Conservation (phyloP, 2,113 vertebrate species). For the Leptocoma aspasia region DNA sequence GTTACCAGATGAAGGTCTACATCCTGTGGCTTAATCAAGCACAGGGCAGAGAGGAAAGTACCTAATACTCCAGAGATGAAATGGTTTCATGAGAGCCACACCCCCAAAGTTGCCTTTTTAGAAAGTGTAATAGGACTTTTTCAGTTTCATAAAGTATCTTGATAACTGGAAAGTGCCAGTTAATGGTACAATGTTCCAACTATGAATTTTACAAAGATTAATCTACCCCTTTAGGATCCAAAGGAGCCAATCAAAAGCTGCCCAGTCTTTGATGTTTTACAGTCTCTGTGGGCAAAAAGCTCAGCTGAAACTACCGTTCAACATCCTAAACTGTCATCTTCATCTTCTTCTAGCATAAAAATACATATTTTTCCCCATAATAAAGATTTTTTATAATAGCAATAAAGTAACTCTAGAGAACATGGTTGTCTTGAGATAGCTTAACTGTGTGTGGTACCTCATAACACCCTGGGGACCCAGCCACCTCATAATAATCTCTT, state of each 20-base stretch:
- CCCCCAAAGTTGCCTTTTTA: conserved; percentile 76
- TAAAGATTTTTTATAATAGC: conserved; percentile 85
- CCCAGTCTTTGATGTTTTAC: conserved; percentile 75
- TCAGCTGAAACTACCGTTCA: conserved; percentile 76
- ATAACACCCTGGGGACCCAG: conserved; percentile 73
- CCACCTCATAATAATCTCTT: conserved; percentile 73
- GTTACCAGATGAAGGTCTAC: neutral
- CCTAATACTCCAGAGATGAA: conserved; percentile 45
- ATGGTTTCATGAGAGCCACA: conserved; percentile 66
- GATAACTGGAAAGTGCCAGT: conserved; percentile 79
- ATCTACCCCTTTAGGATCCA: conserved; percentile 78
- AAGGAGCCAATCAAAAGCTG: conserved; percentile 69
- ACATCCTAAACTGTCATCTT: conserved; percentile 79
- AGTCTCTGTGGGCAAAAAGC: conserved; percentile 75
- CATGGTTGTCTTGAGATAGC: conserved; percentile 82
- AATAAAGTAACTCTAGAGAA: conserved; percentile 81
- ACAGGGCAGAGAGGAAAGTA: neutral
- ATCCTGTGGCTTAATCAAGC: neutral
- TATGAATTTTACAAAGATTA: conserved; percentile 82
- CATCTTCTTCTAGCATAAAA: conserved; percentile 81
- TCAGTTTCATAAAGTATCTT: conserved; percentile 81
- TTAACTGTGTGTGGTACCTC: conserved; percentile 78
- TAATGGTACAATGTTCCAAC: conserved; percentile 78
- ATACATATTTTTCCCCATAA: conserved; percentile 82
- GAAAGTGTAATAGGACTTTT: conserved; percentile 75